Evolutionary conservation across 2,888 invertebrate genomes (phyloP), one percentile per base, ranked within the genome.

Genomic region (Hedya salicella): DNA sequence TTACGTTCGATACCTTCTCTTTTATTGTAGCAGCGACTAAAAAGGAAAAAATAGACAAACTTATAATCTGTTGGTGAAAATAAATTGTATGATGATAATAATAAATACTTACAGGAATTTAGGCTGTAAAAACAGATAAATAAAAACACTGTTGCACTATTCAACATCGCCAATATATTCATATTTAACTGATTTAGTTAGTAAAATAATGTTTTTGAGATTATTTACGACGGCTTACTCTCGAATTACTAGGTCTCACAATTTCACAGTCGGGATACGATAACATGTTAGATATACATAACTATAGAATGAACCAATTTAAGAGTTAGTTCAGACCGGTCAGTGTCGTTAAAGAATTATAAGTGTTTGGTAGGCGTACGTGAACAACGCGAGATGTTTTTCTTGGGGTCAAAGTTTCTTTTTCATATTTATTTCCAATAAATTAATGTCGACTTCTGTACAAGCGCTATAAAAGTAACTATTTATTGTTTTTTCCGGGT

Each of bases 61-160:
- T 36, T 3, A 36, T 36, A 36, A 36, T 36, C 36, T 11, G 9
- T n/a, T n/a, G n/a, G n/a, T n/a, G n/a, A n/a, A n/a, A n/a, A n/a
- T n/a, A n/a, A n/a, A n/a, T n/a, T n/a, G n/a, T n/a, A n/a, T n/a
- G n/a, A n/a, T n/a, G n/a, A n/a, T n/a, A n/a, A n/a, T n/a, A n/a
- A n/a, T n/a, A n/a, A 25, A 25, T 30, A 54, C 62, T 46, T 54
- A 62, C 62, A 0, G 2, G 21, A 21, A 25, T 16, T 16, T 21
- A 3, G 6, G 3, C 21, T 2, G 36, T 32, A 53, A 21, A 53
- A 25, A 36, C 9, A 36, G 5, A 62, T 17, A 46, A 8, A 50
- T 4, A 61, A 50, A 19, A 54, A 54, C 39, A 17, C n/a, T 19
- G 14, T 13, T 19, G 3, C n/a, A 32, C 16, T 0, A 19, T 32